Evolutionary conservation across 1,140 invertebrate species (phyloP), one percentile per base, ranked within the genome.

Genomic region (Anagrus nilaparvatae): DNA sequence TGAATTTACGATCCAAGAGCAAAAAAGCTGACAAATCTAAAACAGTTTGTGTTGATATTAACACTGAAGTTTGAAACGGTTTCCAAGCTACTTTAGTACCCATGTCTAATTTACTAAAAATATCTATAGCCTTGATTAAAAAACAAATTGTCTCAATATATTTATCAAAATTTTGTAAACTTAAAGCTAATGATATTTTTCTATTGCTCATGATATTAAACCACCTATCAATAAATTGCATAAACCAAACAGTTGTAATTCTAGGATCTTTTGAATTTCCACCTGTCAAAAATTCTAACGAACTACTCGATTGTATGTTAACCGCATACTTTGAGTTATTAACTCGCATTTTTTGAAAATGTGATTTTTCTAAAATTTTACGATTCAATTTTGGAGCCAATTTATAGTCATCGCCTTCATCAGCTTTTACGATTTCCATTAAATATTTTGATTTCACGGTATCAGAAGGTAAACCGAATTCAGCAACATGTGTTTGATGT

Each of bases 281-380:
- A 19, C 16, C 17, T 14, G 12, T 20, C 18, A 35, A 19, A 20
- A 35, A 35, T 35, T 35, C 13, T 10, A 19, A 19, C 9, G 33
- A 5, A 35, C 5, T 19, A 9, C 17, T 21, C 9, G 13, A 6
- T 5, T 5, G 10, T 17, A 6, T 6, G 19, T 13, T 35, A 8
- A 35, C 5, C 5, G 18, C 7, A 19, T 16, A 5, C 6, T 8
- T 18, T 5, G 33, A 5, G 7, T 35, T 35, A 7, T 21, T 9
- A 19, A 21, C 33, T 17, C 33, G 10, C 33, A 35, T 35, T 21
- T 35, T 35, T 6, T 13, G 5, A 19, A 35, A 35, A 35, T 19
- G 5, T 5, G 14, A 16, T 18, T 35, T 14, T 20, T 7, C 10
- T 18, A 35, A 18, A 17, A 35, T 4, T 4, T 35, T 17, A 6